Base-by-base conservation (phyloP, 2,797 vertebrate species). In the Tolypeutes matacus region DNA sequence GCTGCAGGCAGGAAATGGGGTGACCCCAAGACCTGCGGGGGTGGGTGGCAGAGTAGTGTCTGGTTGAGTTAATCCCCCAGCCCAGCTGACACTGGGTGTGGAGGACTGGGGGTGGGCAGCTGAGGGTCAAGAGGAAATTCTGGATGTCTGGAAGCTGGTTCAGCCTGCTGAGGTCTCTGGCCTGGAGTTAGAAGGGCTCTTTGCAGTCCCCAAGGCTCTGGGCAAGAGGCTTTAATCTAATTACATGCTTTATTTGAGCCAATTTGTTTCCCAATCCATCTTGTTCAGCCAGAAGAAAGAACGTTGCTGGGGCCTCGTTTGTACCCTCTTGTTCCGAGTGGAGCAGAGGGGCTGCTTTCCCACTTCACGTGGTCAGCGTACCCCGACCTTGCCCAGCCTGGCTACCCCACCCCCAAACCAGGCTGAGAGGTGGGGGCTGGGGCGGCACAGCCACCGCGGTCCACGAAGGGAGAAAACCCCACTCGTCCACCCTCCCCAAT, bases 231-330 rank as follows among this genome's bases (percentile, higher is more conserved):
- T 98, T 98, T 99, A 99, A 99, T 99, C 99, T 99, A 99, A 99
- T 99, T 99, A 99, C 99, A 99, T 99, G 99, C 99, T 99, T 99
- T 99, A 99, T 99, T 99, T 99, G 99, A 98, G 96, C 97, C 98
- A 99, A 99, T 99, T 99, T 99, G 99, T 99, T 99, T 99, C 99
- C 99, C 99, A 99, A 99, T 99, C 99, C 99, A 98, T 99, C 99
- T 99, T 98, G 98, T 98, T 98, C 98, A 98, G 97, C 96, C 94
- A 97, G 98, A 98, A 99, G 98, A 99, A 99, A 99, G 98, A 99
- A 98, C 98, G 98, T 98, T n/a, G 98, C 98, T 98, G 98, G 82
- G 98, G 98, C 96, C 97, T 98, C 98, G 98, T 98, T 99, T 98
- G 98, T 99, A 98, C 99, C 98, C 98, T 98, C 98, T 98, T 98